Evolutionary conservation across 2,888 invertebrate species (phyloP).

Genomic region (Latrodectus elegans): DNA sequence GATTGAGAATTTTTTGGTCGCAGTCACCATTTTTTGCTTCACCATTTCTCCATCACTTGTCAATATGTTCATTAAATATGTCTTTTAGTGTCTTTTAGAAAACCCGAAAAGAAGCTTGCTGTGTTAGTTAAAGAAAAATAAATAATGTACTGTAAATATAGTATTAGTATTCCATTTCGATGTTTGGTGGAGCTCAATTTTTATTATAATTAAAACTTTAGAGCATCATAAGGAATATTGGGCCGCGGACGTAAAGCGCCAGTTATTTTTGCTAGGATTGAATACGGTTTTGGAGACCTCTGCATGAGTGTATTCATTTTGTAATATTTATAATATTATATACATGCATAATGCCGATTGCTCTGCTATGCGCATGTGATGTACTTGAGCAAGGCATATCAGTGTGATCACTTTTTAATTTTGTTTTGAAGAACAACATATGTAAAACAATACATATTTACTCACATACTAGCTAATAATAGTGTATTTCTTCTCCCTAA

Average conservation of each 20-base stretch:
- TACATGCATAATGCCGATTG: neutral
- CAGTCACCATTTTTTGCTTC: no score
- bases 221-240: neutral
- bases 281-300: constrained; percentile 16
- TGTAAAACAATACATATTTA: neutral
- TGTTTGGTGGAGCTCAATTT: constrained; percentile 48
- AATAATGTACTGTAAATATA: constrained; percentile 1
- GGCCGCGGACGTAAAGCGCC: constrained; percentile 15
- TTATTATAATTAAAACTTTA: constrained; percentile 1
- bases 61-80: no score
- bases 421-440: neutral
- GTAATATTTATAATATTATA: constrained; percentile 1
- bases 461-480: neutral
- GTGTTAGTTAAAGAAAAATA: constrained; percentile 12
- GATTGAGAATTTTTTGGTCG: no score
- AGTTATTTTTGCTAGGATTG: constrained; percentile 45
- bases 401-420: neutral
- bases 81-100: no score
- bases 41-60: no score
- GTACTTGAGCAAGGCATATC: neutral
- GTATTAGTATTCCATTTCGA: constrained; percentile 15
- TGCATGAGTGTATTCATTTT: neutral
- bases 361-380: neutral
- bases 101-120: constrained; percentile 2
- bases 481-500: neutral